phyloP scores from a whole-genome alignment of 2,797 vertebrate species.

The Echiichthys vipera region DNA sequence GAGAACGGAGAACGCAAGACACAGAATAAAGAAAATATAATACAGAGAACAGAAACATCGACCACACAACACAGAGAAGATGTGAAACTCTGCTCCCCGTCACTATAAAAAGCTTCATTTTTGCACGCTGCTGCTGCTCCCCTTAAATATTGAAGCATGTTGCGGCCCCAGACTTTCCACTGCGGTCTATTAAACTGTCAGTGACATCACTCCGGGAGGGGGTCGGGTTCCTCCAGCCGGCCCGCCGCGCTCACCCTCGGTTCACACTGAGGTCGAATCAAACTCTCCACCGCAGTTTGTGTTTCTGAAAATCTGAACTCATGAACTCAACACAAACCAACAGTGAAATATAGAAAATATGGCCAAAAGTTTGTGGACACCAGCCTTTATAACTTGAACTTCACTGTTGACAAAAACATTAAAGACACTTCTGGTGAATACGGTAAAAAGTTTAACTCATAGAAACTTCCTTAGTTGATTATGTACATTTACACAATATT shows the following conservation, averaged over 20 bases:
- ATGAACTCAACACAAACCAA: neutral
- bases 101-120: neutral
- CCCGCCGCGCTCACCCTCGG: constrained; percentile 29
- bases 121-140: constrained; percentile 4
- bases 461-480: too few species aligned
- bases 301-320: neutral
- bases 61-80: neutral
- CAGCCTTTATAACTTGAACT: neutral
- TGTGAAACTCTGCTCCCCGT: neutral
- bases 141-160: constrained; percentile 49
- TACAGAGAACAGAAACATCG: neutral
- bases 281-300: neutral
- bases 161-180: constrained; percentile 68
- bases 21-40: neutral
- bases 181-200: constrained; percentile 60
- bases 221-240: constrained; percentile 49
- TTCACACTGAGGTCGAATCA: constrained; percentile 29
- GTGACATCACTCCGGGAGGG: constrained; percentile 62
- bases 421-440: too few species aligned
- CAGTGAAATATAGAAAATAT: too few species aligned
- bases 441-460: too few species aligned
- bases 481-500: too few species aligned
- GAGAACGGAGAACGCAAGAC: too few species aligned
- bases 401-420: too few species aligned
- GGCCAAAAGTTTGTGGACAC: too few species aligned